Evolutionary conservation across 2,888 invertebrate genomes (phyloP), one percentile per base, ranked within the genome.

Genomic region (Metalampra italica): DNA sequence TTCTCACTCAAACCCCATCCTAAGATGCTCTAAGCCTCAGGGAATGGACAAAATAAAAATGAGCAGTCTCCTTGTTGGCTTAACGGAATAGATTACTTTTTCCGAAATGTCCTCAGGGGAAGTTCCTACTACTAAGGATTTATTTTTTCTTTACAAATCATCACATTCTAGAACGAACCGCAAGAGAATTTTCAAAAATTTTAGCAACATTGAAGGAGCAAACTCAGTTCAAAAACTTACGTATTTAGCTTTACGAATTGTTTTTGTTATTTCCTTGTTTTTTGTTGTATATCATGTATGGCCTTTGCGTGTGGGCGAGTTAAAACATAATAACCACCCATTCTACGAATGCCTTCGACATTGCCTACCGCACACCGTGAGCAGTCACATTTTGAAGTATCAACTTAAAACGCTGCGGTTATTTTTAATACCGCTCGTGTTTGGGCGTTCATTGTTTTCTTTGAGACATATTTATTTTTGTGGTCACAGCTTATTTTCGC

Each of bases 31-130:
- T 80, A 78, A 85, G 83, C 85, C 87, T 80, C 65, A 63, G 81
- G 85, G 85, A 85, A 82, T 75, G 78, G 75, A 83, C 84, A 82
- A 84, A 86, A 87, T 87, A 86, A 87, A 87, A 87, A 85, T 82
- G 82, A 85, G 81, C 81, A 82, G 75, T 75, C 79, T 81, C 69
- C 79, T 82, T 81, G 83, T 84, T 82, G 84, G 86, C 84, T 87
- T 87, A 87, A 84, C 84, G 78, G 78, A 82, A 84, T 85, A 86
- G 83, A 86, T 86, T 84, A 84, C 83, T 83, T 85, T 73, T 22
- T 83, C 82, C 75, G 64, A 82, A 84, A 82, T 77, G 75, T 79
- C 77, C 76, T 80, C 71, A 56, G 75, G 76, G 76, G 80, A 67
- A 73, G 68, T 60, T 62, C 64, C 56, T 60, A 70, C 66, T 58